phyloP scores from a whole-genome alignment of 2,888 invertebrate genomes.

The Chelonus formosanus region DNA sequence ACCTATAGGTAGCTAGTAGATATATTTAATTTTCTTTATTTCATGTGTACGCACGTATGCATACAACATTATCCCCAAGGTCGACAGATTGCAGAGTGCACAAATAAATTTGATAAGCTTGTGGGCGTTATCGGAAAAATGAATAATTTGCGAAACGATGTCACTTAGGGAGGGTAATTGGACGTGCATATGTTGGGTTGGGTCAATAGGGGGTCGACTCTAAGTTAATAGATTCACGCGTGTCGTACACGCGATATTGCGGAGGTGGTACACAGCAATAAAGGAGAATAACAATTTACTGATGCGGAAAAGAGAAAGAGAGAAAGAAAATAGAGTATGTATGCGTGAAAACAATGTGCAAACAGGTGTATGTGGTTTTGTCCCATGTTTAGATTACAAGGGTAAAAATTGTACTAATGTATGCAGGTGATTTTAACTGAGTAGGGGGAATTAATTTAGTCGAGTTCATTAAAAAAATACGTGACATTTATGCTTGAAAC shows the following conservation, averaged over 20 bases:
- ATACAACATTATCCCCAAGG: not conserved
- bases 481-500: not conserved
- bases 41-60: not conserved
- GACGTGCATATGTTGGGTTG: constrained; percentile 10
- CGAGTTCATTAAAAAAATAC: no score
- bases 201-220: constrained; percentile 35
- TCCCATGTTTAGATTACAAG: no score
- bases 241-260: constrained; percentile 37
- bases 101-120: constrained; percentile 14
- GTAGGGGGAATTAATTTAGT: no score
- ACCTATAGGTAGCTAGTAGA: no score
- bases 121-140: constrained; percentile 12
- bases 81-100: constrained; percentile 3
- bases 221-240: constrained; percentile 39
- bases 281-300: constrained; percentile 21
- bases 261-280: not conserved
- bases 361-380: no score
- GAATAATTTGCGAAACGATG: constrained; percentile 20
- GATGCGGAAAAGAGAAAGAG: constrained; percentile 3
- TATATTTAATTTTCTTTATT: no score
- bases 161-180: constrained; percentile 23
- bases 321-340: no score
- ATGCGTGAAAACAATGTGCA: no score
- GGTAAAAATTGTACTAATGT: no score
- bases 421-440: no score